These are phyloP conservation scores for Spisula subtruncata DNA, from an alignment of 2,888 invertebrate genomes.

Conservation along the genomic window DNA sequence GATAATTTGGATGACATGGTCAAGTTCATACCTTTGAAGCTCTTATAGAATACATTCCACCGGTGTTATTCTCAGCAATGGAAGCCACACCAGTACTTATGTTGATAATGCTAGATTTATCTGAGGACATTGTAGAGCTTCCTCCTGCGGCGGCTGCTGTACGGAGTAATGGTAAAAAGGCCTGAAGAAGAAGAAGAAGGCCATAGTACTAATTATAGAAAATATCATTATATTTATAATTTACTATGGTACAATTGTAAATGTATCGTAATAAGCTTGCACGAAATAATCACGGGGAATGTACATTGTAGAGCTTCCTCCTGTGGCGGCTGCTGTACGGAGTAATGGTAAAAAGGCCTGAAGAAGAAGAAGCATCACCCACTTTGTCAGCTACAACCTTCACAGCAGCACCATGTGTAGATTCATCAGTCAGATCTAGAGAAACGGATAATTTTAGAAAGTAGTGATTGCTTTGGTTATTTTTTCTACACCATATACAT, in stretches of 20 bases:
- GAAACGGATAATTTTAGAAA: too few relatives aligned
- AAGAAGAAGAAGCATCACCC: constrained; percentile 91
- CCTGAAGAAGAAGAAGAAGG: constrained; percentile 88
- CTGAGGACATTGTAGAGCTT: constrained; percentile 46
- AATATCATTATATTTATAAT: too few relatives aligned
- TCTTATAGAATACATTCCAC: constrained; percentile 95
- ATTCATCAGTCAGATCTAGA: constrained; percentile 48
- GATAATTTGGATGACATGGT: too few relatives aligned
- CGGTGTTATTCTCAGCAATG: constrained; percentile 92
- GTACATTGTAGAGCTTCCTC: constrained; percentile 28
- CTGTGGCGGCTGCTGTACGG: constrained; percentile 92
- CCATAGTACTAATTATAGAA: too few relatives aligned
- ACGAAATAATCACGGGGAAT: too few relatives aligned
- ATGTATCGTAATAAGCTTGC: too few relatives aligned
- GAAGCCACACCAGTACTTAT: constrained; percentile 95
- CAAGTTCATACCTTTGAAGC: constrained; percentile 92
- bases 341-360: constrained; percentile 95
- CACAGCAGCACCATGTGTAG: background rate
- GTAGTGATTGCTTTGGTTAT: too few relatives aligned
- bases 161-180: constrained; percentile 90
- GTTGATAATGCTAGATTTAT: constrained; percentile 92
- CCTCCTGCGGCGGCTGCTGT: constrained; percentile 88
- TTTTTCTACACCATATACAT: too few relatives aligned
- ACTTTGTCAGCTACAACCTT: constrained; percentile 41
- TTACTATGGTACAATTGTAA: too few relatives aligned